These are phyloP conservation scores for Poicephalus gulielmi DNA, from an alignment of 2,113 vertebrate species.

Conservation along the genomic window DNA sequence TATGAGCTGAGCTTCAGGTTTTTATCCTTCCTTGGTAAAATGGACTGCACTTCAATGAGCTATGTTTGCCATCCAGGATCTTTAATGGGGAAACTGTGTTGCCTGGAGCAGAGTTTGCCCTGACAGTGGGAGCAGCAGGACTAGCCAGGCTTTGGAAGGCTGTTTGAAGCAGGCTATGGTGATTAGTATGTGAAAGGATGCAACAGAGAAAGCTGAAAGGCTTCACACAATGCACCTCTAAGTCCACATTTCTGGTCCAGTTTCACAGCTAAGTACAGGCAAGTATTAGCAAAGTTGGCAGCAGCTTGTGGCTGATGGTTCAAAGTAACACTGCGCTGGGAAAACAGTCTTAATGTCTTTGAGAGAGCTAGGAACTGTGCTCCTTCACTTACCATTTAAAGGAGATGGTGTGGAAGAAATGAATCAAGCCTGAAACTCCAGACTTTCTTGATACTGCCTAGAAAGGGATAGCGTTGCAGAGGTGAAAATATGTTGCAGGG, in stretches of 20 bases:
- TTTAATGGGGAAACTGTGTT: neutral
- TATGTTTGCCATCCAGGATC: accelerated
- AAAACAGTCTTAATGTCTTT: neutral
- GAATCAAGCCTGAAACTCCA: neutral
- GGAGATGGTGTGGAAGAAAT: neutral
- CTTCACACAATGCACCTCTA: neutral
- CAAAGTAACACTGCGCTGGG: neutral
- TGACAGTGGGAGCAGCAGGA: accelerated
- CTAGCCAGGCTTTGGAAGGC: neutral
- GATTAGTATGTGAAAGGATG: neutral
- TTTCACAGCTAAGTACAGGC: neutral
- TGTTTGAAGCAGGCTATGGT: neutral
- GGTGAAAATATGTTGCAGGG: neutral
- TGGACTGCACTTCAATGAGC: neutral
- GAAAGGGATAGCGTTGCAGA: neutral
- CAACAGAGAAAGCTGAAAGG: neutral
- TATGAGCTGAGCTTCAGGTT: neutral
- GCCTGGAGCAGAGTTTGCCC: neutral
- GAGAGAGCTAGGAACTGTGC: neutral
- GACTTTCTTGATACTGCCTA: neutral
- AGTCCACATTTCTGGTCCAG: neutral
- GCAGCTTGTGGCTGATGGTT: neutral
- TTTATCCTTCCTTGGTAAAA: neutral
- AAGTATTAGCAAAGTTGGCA: neutral
- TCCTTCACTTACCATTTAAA: neutral